Evolutionary conservation across 2,797 vertebrate species (phyloP).

Genomic region (Rallus crepitans): DNA sequence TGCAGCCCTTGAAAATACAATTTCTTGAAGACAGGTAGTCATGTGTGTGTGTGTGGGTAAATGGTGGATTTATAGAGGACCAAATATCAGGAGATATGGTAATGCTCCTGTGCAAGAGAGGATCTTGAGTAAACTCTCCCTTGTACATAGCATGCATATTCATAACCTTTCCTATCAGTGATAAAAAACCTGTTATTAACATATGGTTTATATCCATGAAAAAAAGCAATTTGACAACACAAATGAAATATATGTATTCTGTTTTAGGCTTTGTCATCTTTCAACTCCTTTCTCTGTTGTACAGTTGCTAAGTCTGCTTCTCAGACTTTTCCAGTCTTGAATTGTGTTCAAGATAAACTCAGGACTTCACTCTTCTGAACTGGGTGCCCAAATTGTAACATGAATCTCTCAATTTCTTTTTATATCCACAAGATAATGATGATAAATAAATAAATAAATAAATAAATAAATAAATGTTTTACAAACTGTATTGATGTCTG

Average conservation of each 20-base stretch:
- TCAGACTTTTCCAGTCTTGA: neutral
- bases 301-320: neutral
- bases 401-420: neutral
- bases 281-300: neutral
- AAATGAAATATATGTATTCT: neutral
- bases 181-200: neutral
- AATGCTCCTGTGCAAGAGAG: neutral
- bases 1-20: neutral
- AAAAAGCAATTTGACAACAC: neutral
- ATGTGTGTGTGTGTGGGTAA: neutral
- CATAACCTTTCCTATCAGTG: neutral
- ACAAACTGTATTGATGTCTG: neutral
- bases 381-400: neutral
- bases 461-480: neutral
- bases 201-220: neutral
- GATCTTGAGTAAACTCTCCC: neutral
- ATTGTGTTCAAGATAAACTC: neutral
- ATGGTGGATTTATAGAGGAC: neutral
- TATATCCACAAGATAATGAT: neutral
- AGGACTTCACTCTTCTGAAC: neutral
- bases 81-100: neutral
- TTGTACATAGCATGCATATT: neutral
- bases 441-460: neutral
- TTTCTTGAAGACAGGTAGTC: neutral
- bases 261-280: neutral